Conservation (phyloP, 2,113 vertebrate genomes). For the Vicugna pacos region DNA sequence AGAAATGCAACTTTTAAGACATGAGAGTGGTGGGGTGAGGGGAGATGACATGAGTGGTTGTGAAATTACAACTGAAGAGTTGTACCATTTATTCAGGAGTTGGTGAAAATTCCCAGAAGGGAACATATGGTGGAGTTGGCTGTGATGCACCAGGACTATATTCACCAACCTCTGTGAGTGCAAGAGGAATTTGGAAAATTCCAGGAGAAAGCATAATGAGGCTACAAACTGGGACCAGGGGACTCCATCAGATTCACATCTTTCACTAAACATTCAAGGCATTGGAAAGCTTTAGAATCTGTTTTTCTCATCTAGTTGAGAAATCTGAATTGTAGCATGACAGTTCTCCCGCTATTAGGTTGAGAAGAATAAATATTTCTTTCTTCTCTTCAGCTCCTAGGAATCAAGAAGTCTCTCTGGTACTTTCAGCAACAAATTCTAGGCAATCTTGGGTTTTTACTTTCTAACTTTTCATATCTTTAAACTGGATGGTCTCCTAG, state of each 20-base stretch:
- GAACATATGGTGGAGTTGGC: background rate
- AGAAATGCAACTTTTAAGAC: constrained; percentile 24
- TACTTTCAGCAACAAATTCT: constrained; percentile 2
- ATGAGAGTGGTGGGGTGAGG: background rate
- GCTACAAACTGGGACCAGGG: constrained; percentile 52
- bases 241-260: constrained; percentile 57
- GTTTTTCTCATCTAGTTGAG: constrained; percentile 76
- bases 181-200: constrained; percentile 63
- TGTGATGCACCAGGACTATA: background rate
- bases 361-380: constrained; percentile 11
- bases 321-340: constrained; percentile 6
- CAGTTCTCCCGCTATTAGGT: background rate
- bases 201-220: constrained; percentile 70
- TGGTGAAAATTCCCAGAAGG: constrained; percentile 55
- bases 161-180: background rate
- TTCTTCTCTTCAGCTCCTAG: constrained; percentile 37
- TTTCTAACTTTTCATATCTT: background rate
- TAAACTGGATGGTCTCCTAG: background rate
- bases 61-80: constrained; percentile 17
- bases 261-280: constrained; percentile 57
- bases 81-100: constrained; percentile 45
- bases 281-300: constrained; percentile 53
- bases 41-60: background rate
- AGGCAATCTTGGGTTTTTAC: background rate
- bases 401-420: constrained; percentile 9